These are phyloP conservation scores for Hyposmocoma kahamanoa DNA, from an alignment of 1,140 invertebrate genomes.

Conservation along the genomic window DNA sequence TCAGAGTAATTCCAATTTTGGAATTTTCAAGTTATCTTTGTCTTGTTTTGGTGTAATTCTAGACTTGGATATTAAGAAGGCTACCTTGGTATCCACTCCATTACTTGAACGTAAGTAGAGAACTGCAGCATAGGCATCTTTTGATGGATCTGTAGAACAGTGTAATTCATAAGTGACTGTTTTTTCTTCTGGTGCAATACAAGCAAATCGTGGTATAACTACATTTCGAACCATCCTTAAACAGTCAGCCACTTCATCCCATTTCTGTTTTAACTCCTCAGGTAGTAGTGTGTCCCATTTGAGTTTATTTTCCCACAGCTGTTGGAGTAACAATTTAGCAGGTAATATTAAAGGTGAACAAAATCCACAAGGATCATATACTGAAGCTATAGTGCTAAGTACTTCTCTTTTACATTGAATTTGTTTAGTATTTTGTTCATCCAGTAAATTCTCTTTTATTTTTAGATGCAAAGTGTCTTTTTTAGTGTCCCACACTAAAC, in stretches of 20 bases:
- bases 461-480: too few relatives aligned
- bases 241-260: constrained; percentile 11
- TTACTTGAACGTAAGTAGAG: constrained; percentile 13
- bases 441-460: too few relatives aligned
- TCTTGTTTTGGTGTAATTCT: constrained; percentile 18
- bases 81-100: background rate
- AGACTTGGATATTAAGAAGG: constrained; percentile 18
- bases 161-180: constrained; percentile 7
- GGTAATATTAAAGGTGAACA: constrained; percentile 14
- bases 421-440: too few relatives aligned
- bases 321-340: constrained; percentile 22
- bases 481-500: constrained; percentile 9
- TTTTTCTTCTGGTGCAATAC: background rate
- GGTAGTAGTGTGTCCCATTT: constrained; percentile 15
- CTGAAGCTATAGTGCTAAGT: constrained; percentile 13
- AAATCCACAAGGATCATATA: constrained; percentile 22
- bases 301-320: constrained; percentile 20
- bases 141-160: constrained; percentile 13
- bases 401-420: too few relatives aligned
- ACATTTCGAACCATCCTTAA: background rate
- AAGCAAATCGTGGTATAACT: background rate
- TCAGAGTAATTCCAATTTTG: constrained; percentile 18
- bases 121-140: constrained; percentile 15
- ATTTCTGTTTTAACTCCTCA: constrained; percentile 7
- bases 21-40: constrained; percentile 18